phyloP scores from a whole-genome alignment of 2,113 vertebrate species.

The Tachysurus fulvidraco region DNA sequence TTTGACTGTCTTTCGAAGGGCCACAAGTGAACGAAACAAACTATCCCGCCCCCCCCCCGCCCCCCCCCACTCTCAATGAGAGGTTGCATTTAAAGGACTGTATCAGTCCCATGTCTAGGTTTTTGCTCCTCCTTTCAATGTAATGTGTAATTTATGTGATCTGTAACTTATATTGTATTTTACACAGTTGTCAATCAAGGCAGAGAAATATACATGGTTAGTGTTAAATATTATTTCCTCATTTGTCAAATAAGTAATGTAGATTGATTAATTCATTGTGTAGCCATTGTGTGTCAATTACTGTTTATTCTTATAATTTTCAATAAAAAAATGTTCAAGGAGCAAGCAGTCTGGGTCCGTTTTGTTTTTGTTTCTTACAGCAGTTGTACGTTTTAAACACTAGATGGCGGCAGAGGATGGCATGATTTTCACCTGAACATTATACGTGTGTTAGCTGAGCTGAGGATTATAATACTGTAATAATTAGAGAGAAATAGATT shows the following conservation, averaged over 20 bases:
- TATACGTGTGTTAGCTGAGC: no score
- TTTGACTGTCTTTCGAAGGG: conserved; percentile 78
- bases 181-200: background rate
- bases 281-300: background rate
- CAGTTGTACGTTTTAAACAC: background rate
- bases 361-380: background rate
- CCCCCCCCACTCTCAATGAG: conserved; percentile 69
- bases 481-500: background rate
- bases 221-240: background rate
- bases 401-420: conserved; percentile 11
- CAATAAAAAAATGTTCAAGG: conserved; percentile 4
- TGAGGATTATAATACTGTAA: background rate
- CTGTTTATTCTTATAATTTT: background rate
- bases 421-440: background rate
- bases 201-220: background rate
- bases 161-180: conserved; percentile 23
- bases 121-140: background rate
- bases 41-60: no score
- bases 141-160: conserved; percentile 1
- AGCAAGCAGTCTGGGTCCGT: no score
- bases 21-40: conserved; percentile 42
- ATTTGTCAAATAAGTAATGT: background rate
- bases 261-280: conserved; percentile 3
- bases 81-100: conserved; percentile 73
- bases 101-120: conserved; percentile 72